A percentile compares a stretch with the other conserved stretches of the same genome.
Evolutionary conservation across 2,888 invertebrate species (phyloP).

Genomic region (Andrena haemorrhoa): DNA sequence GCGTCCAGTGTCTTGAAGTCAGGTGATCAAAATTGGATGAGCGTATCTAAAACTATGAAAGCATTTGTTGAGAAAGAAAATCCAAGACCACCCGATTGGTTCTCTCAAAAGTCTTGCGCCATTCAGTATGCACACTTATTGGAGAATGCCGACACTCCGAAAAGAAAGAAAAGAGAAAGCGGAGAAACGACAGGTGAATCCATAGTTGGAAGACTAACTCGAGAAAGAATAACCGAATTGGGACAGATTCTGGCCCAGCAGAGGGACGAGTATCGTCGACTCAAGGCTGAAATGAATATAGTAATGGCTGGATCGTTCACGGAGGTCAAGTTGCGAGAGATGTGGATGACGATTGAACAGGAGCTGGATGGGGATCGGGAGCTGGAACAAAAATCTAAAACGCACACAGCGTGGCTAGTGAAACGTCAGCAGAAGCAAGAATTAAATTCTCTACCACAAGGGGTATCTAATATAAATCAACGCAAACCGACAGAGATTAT

Average conservation of each 20-base stretch:
- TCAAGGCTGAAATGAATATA: slow-evolving; percentile 88
- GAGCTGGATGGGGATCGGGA: slow-evolving; percentile 87
- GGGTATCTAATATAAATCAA: slow-evolving; percentile 59
- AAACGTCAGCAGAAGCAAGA: slow-evolving; percentile 82
- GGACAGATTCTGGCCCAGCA: slow-evolving; percentile 90
- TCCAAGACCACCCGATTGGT: slow-evolving; percentile 92
- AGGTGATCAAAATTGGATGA: slow-evolving; percentile 97
- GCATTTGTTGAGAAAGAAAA: slow-evolving; percentile 90
- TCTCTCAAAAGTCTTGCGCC: slow-evolving; percentile 95
- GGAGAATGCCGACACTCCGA: slow-evolving; percentile 93
- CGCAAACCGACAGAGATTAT: slow-evolving; percentile 69
- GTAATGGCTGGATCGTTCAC: slow-evolving; percentile 87
- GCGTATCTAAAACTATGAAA: slow-evolving; percentile 92
- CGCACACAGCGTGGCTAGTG: slow-evolving; percentile 82
- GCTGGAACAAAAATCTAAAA: slow-evolving; percentile 89
- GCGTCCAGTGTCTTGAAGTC: slow-evolving; percentile 94
- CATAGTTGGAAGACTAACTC: slow-evolving; percentile 91
- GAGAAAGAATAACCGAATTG: slow-evolving; percentile 92
- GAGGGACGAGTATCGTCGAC: slow-evolving; percentile 90
- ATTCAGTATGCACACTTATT: slow-evolving; percentile 94
- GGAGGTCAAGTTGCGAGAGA: slow-evolving; percentile 91
- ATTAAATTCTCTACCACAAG: slow-evolving; percentile 58
- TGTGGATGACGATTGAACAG: slow-evolving; percentile 91
- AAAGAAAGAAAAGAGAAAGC: slow-evolving; percentile 91
- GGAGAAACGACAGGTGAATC: slow-evolving; percentile 92